These are phyloP conservation scores for Dicrurus megarhynchus DNA, from an alignment of 2,113 vertebrate genomes.

Conservation along the genomic window DNA sequence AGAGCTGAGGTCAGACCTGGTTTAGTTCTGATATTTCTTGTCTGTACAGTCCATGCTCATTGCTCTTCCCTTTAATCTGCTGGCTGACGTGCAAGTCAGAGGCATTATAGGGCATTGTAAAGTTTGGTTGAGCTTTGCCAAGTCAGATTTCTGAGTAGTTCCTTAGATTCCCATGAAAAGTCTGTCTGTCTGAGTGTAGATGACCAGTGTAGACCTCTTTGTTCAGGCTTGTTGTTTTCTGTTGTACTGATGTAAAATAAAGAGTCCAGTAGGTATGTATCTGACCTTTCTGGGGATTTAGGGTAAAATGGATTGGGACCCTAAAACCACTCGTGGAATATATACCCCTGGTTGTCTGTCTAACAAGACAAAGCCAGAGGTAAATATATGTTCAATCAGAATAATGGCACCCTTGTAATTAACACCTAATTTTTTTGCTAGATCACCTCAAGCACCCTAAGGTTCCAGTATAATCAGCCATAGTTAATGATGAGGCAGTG, in stretches of 20 bases:
- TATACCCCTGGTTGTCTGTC: not conserved
- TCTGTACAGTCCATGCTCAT: rapidly evolving
- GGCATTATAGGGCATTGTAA: not conserved
- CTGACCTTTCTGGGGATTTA: not conserved
- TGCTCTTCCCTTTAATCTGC: not conserved
- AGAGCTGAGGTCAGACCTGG: not conserved
- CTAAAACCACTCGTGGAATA: not conserved
- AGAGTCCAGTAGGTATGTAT: not conserved
- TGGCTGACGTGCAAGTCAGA: not conserved
- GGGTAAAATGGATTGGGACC: not conserved
- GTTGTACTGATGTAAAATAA: not conserved
- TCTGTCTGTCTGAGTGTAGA: not conserved
- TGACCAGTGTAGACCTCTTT: not conserved
- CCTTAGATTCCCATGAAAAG: not conserved
- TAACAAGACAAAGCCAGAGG: not conserved
- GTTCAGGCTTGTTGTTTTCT: not conserved
- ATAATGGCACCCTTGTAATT: not conserved
- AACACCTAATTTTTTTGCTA: not conserved
- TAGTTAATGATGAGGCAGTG: not conserved
- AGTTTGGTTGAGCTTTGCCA: not conserved
- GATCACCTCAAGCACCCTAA: not conserved
- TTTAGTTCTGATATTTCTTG: not conserved
- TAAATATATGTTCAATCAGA: not conserved
- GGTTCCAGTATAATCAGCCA: not conserved
- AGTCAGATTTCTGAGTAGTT: not conserved